Conservation (phyloP, 2,113 vertebrate species). For the Panthera leo region DNA sequence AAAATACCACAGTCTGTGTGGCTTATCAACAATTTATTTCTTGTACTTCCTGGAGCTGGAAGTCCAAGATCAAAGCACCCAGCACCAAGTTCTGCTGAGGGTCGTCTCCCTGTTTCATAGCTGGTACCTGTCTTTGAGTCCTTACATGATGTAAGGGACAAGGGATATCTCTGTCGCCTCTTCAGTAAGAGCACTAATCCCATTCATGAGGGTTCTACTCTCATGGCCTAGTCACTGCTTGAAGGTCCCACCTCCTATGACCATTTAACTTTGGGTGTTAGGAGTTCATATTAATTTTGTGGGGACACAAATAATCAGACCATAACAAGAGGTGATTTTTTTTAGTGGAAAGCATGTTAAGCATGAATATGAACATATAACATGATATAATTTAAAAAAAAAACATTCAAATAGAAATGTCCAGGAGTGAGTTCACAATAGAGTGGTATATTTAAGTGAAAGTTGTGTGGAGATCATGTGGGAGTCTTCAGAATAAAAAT, state of each 20-base stretch:
- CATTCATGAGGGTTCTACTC: not conserved
- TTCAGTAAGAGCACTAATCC: not conserved
- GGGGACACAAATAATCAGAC: not conserved
- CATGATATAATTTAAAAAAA: not conserved
- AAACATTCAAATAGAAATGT: not conserved
- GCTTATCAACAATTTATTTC: not conserved
- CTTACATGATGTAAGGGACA: not conserved
- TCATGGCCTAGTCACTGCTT: not conserved
- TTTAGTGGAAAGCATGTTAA: not conserved
- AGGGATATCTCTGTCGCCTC: not conserved
- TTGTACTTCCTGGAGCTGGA: not conserved
- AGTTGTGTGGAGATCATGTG: not conserved
- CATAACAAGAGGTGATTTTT: not conserved
- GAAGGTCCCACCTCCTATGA: too few species aligned
- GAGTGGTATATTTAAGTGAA: not conserved
- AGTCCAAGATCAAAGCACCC: not conserved
- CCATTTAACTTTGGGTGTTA: not conserved
- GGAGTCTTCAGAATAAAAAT: not conserved
- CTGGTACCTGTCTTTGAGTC: not conserved
- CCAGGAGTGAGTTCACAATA: not conserved
- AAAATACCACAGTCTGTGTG: not conserved
- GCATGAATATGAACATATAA: not conserved
- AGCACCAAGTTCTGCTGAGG: not conserved
- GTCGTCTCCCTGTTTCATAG: not conserved
- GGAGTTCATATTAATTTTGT: not conserved